Base-by-base conservation (phyloP, 1,140 invertebrate genomes). In the Whitmania pigra region DNA sequence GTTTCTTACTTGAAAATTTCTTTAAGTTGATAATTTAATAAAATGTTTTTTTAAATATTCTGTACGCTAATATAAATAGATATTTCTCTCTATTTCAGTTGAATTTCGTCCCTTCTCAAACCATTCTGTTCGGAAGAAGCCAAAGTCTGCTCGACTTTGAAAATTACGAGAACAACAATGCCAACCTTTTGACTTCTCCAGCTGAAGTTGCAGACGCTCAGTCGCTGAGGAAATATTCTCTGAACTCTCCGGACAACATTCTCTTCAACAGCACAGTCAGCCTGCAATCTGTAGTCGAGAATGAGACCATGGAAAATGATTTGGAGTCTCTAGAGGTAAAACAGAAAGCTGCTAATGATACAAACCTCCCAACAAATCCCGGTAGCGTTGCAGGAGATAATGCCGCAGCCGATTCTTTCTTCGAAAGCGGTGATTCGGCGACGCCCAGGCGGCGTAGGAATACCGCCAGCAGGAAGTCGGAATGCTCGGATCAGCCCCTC, bases 241-340 rank as follows among this genome's bases (percentile, higher is more conserved):
- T 75, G 84, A 88, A 88, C 22, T 88, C 90, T 0, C 88, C 93
- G 53, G 57, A 31, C 57, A 63, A 31, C 57, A 63, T 63, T 22
- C 90, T 93, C 80, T 90, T 90, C 0, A 93, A 94, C 77, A 93
- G 90, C 78, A 88, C 90, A n/a, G 90, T 93, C 0, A 90, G 90
- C 80, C 81, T 84, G 9, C 77, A 79, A 25, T 82, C 78, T 74
- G 76, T 84, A n/a, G 77, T 77, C 5, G 76, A 82, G 5, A 81
- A 82, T 68, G 79, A 83, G 72, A 80, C 77, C 31, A 76, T 80
- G 69, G 63, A 77, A 22, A 73, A 77, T 57, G 77, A 75, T 36
- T 13, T 29, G 22, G 22, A 73, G 53, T 49, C 27, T 36, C 29
- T 36, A 5, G 72, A 69, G 29, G 22, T 20, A 20, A 43, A n/a